Conservation (phyloP, 2,888 invertebrate species). For the Mimachlamys varia region DNA sequence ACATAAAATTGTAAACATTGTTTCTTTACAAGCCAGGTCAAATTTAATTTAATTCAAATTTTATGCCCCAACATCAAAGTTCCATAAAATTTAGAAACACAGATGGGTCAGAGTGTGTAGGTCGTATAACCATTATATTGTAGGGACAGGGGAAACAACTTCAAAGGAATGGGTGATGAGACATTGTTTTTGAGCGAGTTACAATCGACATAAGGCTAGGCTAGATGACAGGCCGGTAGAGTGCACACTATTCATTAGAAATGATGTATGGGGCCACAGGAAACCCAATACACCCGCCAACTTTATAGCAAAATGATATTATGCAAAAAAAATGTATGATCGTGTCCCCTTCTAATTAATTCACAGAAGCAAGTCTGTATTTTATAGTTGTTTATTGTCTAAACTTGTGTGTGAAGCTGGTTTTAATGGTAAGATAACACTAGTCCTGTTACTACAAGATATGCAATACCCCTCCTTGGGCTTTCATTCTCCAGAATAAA, state of each 20-base stretch:
- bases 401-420: neutral
- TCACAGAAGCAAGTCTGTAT: neutral
- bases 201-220: neutral
- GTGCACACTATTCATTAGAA: neutral
- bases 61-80: conserved; percentile 15
- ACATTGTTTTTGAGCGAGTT: conserved; percentile 23
- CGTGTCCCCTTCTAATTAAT: conserved; percentile 10
- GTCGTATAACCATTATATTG: neutral
- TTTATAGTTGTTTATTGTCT: conserved; percentile 28
- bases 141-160: neutral
- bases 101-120: neutral
- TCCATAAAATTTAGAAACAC: neutral
- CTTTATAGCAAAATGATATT: conserved; percentile 36
- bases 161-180: neutral
- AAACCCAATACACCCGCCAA: conserved; percentile 7
- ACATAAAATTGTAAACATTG: neutral
- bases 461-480: neutral
- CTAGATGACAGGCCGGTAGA: neutral
- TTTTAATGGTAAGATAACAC: conserved; percentile 31
- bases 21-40: neutral
- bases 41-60: neutral
- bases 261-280: neutral
- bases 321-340: conserved; percentile 8
- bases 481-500: neutral
- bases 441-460: neutral